Evolutionary conservation across 2,113 vertebrate species (phyloP).

Genomic region (Dolichotis patagonum): DNA sequence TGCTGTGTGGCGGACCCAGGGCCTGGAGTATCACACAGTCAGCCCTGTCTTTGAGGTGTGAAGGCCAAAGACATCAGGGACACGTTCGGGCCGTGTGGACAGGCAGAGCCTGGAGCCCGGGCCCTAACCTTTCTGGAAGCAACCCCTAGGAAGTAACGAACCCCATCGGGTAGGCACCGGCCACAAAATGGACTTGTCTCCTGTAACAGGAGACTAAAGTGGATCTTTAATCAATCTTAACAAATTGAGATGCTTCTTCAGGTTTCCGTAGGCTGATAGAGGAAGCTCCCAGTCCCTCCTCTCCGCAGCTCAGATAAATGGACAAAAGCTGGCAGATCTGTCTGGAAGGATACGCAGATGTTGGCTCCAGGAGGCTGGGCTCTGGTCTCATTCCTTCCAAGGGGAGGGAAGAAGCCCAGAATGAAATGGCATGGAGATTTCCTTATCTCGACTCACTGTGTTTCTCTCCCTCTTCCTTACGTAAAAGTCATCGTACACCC

Average conservation of each 20-base stretch:
- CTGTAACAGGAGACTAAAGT: background rate
- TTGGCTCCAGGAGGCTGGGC: background rate
- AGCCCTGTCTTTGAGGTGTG: background rate
- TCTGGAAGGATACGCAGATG: background rate
- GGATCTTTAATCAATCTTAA: background rate
- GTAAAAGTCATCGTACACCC: background rate
- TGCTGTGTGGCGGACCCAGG: background rate
- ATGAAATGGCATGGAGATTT: background rate
- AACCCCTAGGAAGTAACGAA: background rate
- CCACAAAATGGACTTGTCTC: background rate
- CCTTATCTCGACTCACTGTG: background rate
- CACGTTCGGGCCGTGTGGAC: background rate
- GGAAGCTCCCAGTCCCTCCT: background rate
- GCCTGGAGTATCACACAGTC: background rate
- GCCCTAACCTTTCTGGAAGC: background rate
- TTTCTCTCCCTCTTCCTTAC: background rate
- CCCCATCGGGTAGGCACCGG: background rate
- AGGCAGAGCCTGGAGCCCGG: background rate
- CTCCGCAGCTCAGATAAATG: background rate
- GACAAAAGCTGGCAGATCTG: background rate
- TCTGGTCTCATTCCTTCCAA: background rate
- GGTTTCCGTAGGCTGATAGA: background rate
- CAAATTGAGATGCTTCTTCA: background rate
- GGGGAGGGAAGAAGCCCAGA: background rate
- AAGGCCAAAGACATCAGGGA: background rate